A percentile compares a stretch with the other conserved stretches of the same genome.
phyloP scores from a whole-genome alignment of 1,140 invertebrate species.

The Microplitis mediator region DNA sequence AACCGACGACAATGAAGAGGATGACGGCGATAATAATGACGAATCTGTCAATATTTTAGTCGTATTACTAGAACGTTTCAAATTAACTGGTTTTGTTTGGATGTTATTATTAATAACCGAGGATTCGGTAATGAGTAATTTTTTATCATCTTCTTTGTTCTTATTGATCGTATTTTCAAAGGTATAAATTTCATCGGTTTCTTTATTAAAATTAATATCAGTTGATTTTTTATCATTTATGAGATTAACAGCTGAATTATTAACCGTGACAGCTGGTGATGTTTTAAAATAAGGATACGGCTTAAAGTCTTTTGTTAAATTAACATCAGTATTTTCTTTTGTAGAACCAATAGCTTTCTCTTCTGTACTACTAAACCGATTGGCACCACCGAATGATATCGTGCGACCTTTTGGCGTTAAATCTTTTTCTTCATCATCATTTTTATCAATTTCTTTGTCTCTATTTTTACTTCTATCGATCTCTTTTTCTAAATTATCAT shows the following conservation, averaged over 20 bases:
- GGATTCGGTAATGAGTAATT: constrained; percentile 44
- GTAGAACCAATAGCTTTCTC: constrained; percentile 26
- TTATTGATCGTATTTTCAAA: constrained; percentile 51
- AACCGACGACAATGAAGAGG: neutral
- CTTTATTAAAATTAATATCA: neutral
- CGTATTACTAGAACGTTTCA: constrained; percentile 38
- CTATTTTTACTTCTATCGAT: neutral
- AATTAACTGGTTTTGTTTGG: constrained; percentile 38
- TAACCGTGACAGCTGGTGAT: neutral
- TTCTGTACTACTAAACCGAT: constrained; percentile 31
- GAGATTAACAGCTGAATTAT: neutral
- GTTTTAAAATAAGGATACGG: constrained; percentile 40
- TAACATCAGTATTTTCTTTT: constrained; percentile 7
- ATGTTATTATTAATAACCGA: constrained; percentile 50
- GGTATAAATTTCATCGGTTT: constrained; percentile 40
- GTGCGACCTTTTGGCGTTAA: constrained; percentile 43
- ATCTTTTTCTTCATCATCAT: constrained; percentile 8
- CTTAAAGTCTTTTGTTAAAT: constrained; percentile 19
- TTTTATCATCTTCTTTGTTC: constrained; percentile 34
- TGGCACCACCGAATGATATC: constrained; percentile 39
- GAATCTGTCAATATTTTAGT: constrained; percentile 18
- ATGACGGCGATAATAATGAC: neutral
- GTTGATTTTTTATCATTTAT: constrained; percentile 12
- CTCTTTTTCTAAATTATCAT: neutral
- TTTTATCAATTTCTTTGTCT: neutral